Conservation (phyloP, 2,888 invertebrate species). For the Torymus tubicola region DNA sequence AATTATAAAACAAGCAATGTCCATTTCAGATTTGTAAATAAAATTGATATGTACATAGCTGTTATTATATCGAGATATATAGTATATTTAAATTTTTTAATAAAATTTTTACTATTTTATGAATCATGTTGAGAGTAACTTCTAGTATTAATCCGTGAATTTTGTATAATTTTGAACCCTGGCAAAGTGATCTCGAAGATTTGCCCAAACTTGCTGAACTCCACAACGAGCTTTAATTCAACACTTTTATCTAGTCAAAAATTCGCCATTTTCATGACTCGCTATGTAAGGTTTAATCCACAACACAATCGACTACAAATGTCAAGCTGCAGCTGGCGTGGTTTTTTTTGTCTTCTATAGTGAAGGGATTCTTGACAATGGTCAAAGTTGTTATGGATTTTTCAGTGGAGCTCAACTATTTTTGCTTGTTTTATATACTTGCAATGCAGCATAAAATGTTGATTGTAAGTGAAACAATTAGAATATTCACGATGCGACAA, state of each 20-base stretch:
- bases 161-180: neutral
- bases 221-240: neutral
- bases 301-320: neutral
- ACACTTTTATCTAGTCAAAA: constrained; percentile 40
- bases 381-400: neutral
- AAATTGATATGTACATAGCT: constrained; percentile 17
- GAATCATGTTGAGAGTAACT: neutral
- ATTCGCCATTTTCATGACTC: constrained; percentile 24
- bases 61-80: constrained; percentile 4
- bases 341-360: too few species aligned
- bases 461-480: too few species aligned
- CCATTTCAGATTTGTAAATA: constrained; percentile 9
- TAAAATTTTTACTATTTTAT: too few species aligned
- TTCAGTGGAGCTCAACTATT: constrained; percentile 3
- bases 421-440: too few species aligned
- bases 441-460: too few species aligned
- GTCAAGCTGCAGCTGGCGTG: too few species aligned
- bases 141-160: neutral
- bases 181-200: constrained; percentile 22
- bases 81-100: neutral
- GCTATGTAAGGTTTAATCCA: neutral
- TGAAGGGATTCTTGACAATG: neutral
- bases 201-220: constrained; percentile 12
- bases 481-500: too few species aligned
- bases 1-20: neutral